Base-by-base conservation (phyloP, 2,888 invertebrate species). In the Cephus runcator region DNA sequence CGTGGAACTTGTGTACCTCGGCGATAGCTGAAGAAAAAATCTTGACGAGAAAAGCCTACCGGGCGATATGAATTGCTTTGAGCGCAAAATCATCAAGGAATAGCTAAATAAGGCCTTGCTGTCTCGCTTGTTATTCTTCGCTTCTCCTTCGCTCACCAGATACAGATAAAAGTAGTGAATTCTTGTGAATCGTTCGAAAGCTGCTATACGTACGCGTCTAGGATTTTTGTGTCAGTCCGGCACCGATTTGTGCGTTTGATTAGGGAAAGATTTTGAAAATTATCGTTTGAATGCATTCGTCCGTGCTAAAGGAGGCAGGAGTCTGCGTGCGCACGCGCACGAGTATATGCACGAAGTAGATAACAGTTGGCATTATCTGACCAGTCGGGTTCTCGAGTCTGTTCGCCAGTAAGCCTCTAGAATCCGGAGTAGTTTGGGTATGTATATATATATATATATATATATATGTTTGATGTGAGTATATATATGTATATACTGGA, bases 351-450 rank as follows among this genome's bases (percentile, higher is more conserved):
- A 77, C 56, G 34, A 56, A 30, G 36, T 56, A 56, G 75, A 75
- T 56, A 75, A 35, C 77, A 30, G 77, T 69, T 73, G 69, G 15
- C 40, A 75, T 77, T 75, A 77, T 77, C 77, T 75, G 69, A 33
- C 75, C 33, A 30, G 35, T 74, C 30, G 35, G 74, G 35, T 74
- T 74, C 35, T 71, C 71, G 71, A 34, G 71, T 71, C 71, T 34
- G 71, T 71, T 71, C 71, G 71, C 71, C 71, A 15, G 33, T 34
- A 34, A 71, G 71, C 71, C 71, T 71, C 31, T 31, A 71, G 71
- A 71, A 71, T 71, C 71, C 71, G 71, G 71, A 30, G 71, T 71
- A 34, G 71, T 71, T n/a, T 31, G 71, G 71, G 33, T 34, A 2
- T 33, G 23, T 34, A 15, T 71, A 12, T 71, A 31, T 15, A 33